These are phyloP conservation scores for Labia minor DNA, from an alignment of 2,888 invertebrate species.

Conservation along the genomic window DNA sequence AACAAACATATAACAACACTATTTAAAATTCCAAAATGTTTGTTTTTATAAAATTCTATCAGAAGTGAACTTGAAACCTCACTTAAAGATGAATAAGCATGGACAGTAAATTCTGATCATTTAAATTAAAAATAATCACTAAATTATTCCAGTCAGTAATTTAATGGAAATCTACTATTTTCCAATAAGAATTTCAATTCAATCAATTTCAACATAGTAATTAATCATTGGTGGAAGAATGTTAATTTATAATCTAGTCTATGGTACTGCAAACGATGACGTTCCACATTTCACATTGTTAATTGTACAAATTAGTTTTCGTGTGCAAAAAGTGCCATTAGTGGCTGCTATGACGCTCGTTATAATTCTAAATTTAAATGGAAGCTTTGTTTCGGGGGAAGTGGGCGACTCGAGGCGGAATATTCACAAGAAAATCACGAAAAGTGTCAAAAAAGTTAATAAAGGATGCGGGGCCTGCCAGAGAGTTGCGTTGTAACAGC, in stretches of 20 bases:
- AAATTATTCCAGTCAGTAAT: too few relatives aligned
- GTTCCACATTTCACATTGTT: conserved; percentile 2
- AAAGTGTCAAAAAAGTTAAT: conserved; percentile 13
- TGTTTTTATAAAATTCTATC: too few relatives aligned
- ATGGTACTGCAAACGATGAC: neutral
- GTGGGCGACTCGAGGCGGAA: neutral
- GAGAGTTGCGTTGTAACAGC: neutral
- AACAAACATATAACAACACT: too few relatives aligned
- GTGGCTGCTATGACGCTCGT: conserved; percentile 13
- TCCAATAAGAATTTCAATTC: neutral
- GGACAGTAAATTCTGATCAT: too few relatives aligned
- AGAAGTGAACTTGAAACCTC: too few relatives aligned
- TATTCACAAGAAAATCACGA: conserved; percentile 13
- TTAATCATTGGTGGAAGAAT: neutral
- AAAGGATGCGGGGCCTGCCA: conserved; percentile 9
- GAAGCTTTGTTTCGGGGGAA: neutral
- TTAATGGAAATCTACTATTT: neutral
- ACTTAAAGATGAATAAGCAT: too few relatives aligned
- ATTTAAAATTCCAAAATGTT: too few relatives aligned
- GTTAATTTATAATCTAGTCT: conserved; percentile 3
- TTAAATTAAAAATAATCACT: too few relatives aligned
- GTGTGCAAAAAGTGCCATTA: conserved; percentile 9
- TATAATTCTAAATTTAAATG: conserved; percentile 8
- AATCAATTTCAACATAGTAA: neutral
- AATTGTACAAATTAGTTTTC: conserved; percentile 4